Evolutionary conservation across 2,888 invertebrate genomes (phyloP), one percentile per base, ranked within the genome.

Genomic region (Cremastobaeus sp.): DNA sequence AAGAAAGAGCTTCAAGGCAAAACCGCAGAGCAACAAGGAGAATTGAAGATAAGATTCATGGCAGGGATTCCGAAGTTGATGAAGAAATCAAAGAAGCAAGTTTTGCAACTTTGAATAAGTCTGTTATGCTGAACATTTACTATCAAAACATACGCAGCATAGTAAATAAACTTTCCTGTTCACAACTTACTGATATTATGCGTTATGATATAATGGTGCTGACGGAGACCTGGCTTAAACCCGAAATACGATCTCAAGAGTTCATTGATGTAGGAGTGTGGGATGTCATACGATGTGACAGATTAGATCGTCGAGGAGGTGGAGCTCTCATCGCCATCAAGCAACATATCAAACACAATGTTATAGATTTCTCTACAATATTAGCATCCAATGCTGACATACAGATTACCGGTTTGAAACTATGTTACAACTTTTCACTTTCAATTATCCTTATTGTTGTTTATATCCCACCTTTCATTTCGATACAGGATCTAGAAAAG

Each of bases 121-220:
- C n/a, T 12, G 11, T 1, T n/a, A 9, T 6, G n/a, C n/a, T n/a
- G n/a, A n/a, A n/a, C n/a, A 6, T 32, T 9, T 32, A 32, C 12
- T 32, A 32, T 18, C 39, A 39, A 39, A 39, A 39, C n/a, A 9
- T 39, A n/a, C 6, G 39, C 2, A 39, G 39, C n/a, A 18, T 39
- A 8, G 11, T 3, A 9, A 39, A 39, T n/a, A 39, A 17, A 18
- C n/a, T n/a, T n/a, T n/a, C n/a, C n/a, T n/a, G n/a, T n/a, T n/a
- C n/a, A n/a, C n/a, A n/a, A n/a, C n/a, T n/a, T n/a, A n/a, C n/a
- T n/a, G n/a, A n/a, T n/a, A 2, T 39, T 18, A 3, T 9, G 6
- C n/a, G 9, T 39, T 39, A n/a, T 32, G n/a, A 9, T 32, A n/a
- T 6, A n/a, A 11, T n/a, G 8, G n/a, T 39, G 1, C 9, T 39